Evolutionary conservation across 2,113 vertebrate genomes (phyloP).

Genomic region (Lepidothrix coronata): DNA sequence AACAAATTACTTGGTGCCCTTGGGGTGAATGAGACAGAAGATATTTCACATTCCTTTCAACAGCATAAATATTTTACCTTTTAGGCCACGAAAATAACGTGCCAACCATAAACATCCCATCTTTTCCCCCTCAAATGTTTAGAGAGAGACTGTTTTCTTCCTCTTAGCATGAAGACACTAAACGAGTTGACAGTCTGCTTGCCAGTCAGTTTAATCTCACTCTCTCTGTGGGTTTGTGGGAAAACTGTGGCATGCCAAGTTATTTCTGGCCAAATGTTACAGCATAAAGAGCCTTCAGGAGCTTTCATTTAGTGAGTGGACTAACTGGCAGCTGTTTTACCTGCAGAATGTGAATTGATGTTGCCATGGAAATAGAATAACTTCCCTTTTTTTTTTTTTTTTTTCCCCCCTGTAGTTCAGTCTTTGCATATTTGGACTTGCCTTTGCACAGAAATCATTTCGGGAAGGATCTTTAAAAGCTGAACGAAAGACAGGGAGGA

Average conservation of each 20-base stretch:
- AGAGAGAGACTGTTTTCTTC: slow-evolving; percentile 32
- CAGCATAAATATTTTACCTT: slow-evolving; percentile 37
- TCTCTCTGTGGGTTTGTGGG: slow-evolving; percentile 58
- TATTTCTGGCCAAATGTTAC: slow-evolving; percentile 72
- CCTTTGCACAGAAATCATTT: slow-evolving; percentile 3
- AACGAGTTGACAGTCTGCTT: slow-evolving; percentile 57
- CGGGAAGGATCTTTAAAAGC: not conserved
- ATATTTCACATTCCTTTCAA: slow-evolving; percentile 59
- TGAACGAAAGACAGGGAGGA: not conserved
- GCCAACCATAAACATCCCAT: not conserved
- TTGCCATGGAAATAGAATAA: slow-evolving; percentile 83
- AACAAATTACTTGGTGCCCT: slow-evolving; percentile 71
- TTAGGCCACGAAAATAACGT: not conserved
- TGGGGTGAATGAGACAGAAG: not conserved
- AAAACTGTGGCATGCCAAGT: slow-evolving; percentile 67
- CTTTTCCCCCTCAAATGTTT: not conserved
- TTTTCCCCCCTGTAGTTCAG: not conserved
- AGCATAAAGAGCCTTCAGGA: slow-evolving; percentile 60
- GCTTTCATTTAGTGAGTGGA: slow-evolving; percentile 75
- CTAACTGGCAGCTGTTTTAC: slow-evolving; percentile 78
- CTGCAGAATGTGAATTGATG: slow-evolving; percentile 84
- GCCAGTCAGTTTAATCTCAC: slow-evolving; percentile 57
- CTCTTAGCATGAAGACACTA: slow-evolving; percentile 41
- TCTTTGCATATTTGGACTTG: slow-evolving; percentile 62
- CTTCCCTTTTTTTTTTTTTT: not conserved